Evolutionary conservation across 1,140 invertebrate species (phyloP).

Genomic region (Maconellicoccus hirsutus): DNA sequence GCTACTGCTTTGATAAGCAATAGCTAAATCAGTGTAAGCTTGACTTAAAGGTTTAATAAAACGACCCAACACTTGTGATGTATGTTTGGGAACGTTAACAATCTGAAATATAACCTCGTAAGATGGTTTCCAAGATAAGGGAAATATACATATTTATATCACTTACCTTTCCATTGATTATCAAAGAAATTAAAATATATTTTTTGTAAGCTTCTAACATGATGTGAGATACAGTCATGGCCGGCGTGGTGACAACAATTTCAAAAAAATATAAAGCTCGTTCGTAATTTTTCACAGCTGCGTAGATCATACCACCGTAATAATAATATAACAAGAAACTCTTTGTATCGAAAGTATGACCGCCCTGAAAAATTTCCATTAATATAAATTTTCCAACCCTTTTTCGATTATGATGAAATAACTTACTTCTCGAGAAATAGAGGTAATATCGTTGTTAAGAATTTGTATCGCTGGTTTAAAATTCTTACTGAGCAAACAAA

Average conservation of each 20-base stretch:
- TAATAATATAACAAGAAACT: constrained; percentile 91
- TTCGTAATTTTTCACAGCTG: constrained; percentile 83
- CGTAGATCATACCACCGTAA: constrained; percentile 95
- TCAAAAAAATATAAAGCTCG: constrained; percentile 90
- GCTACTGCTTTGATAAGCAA: constrained; percentile 64
- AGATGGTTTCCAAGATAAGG: not conserved
- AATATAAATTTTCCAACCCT: constrained; percentile 15
- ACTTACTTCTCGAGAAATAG: constrained; percentile 69
- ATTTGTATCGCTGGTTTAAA: constrained; percentile 83
- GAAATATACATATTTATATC: not conserved
- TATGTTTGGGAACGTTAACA: constrained; percentile 69
- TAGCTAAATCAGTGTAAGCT: constrained; percentile 82
- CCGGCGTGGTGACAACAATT: constrained; percentile 84
- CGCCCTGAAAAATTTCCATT: constrained; percentile 35
- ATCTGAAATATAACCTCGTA: not conserved
- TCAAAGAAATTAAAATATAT: constrained; percentile 81
- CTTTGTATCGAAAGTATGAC: constrained; percentile 76
- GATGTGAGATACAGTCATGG: constrained; percentile 85
- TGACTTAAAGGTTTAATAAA: constrained; percentile 84
- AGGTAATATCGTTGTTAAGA: constrained; percentile 80
- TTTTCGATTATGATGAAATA: constrained; percentile 26
- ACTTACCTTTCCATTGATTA: constrained; percentile 74
- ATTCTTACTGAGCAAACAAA: constrained; percentile 82
- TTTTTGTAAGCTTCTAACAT: constrained; percentile 97
- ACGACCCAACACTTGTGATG: constrained; percentile 74